Evolutionary conservation across 2,888 invertebrate genomes (phyloP), one percentile per base, ranked within the genome.

Genomic region (Melieria omissa): DNA sequence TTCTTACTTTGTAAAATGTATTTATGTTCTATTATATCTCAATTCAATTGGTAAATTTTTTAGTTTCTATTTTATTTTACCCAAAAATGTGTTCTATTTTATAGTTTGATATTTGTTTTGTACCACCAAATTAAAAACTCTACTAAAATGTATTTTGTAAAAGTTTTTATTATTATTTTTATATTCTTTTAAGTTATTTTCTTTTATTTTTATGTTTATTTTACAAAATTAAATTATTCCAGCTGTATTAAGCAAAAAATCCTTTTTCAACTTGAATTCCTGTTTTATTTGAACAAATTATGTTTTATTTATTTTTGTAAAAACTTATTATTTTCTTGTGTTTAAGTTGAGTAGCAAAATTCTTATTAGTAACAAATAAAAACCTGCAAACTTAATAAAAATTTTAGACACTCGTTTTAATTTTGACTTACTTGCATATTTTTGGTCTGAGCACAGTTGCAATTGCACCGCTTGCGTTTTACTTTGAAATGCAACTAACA

Each of bases 61-160:
- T 47, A 9, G 46, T 62, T 62, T 62, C 3, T 8, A 9, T n/a
- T 62, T 47, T 12, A 5, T 10, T 16, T 4, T 41, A 10, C 47
- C 29, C 41, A 0, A n/a, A 41, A 64, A 42, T 5, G 49, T 52
- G 9, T 41, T 47, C 4, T 29, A 41, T 29, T 63, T 49, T 52
- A 41, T 46, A 14, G 44, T 62, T 62, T 62, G n/a, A 46, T 52
- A 29, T 65, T 67, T 60, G 7, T 45, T 5, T 42, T 68, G 29
- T 29, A 29, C 29, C 29, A 29, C 29, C 29, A 29, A 29, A 29
- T 29, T 3, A 29, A 29, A 29, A 29, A 1, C 29, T 29, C 29
- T 29, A 29, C 29, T 29, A 8, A 14, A 10, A 14, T 47, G 9
- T 14, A 16, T 49, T 41, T 46, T 14, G 16, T 16, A 47, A 5